Percentiles rank a stretch among this genome's conserved stretches.
Evolutionary conservation across 2,888 invertebrate species (phyloP).

Genomic region (Didymodactylos carnosus): DNA sequence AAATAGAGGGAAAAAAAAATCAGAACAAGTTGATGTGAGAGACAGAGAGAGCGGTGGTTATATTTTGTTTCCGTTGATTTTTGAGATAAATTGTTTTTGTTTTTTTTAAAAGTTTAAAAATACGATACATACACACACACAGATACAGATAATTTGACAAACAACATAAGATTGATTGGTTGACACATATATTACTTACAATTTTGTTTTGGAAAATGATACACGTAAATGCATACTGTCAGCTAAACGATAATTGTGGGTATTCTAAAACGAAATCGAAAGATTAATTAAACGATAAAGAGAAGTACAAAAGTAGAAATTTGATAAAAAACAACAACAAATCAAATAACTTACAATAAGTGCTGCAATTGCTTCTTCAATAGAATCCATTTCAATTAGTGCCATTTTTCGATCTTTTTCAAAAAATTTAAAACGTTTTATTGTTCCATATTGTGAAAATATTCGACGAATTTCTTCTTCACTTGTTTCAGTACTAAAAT

Average conservation of each 20-base stretch:
- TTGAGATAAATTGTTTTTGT: too few species aligned
- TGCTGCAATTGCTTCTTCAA: constrained; percentile 87
- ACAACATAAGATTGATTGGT: too few species aligned
- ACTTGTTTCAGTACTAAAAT: constrained; percentile 58
- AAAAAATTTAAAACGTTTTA: constrained; percentile 87
- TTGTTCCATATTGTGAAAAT: constrained; percentile 60
- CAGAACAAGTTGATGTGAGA: too few species aligned
- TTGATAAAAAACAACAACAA: not conserved
- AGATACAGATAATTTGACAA: too few species aligned
- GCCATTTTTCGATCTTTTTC: constrained; percentile 99
- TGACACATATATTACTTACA: too few species aligned
- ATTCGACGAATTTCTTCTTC: constrained; percentile 82
- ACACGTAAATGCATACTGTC: constrained; percentile 96
- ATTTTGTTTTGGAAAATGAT: constrained; percentile 65
- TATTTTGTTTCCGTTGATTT: too few species aligned
- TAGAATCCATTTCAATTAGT: constrained; percentile 72
- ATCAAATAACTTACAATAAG: constrained; percentile 49
- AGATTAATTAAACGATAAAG: not conserved
- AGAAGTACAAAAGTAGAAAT: not conserved
- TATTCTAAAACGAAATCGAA: constrained; percentile 16
- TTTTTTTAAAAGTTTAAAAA: too few species aligned
- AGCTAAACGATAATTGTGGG: constrained; percentile 81
- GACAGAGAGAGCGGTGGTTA: too few species aligned
- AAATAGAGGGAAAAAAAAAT: too few species aligned
- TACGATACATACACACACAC: too few species aligned